Conservation (phyloP, 2,888 invertebrate species). For the Harmothoe impar region DNA sequence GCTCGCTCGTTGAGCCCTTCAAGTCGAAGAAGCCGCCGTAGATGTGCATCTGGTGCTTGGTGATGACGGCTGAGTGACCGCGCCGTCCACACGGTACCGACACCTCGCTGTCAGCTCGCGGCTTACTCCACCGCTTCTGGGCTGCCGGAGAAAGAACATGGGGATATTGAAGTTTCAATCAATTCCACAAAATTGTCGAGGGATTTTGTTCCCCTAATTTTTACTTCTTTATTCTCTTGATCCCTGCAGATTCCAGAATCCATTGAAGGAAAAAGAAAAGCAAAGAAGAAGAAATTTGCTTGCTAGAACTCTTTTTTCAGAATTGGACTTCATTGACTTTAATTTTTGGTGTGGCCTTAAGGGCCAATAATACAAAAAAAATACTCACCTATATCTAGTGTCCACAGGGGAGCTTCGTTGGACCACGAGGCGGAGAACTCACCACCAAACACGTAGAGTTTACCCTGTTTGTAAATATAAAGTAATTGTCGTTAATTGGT, state of each 20-base stretch:
- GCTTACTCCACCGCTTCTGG: slow-evolving; percentile 72
- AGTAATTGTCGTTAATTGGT: neutral
- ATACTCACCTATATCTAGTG: slow-evolving; percentile 88
- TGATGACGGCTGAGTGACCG: slow-evolving; percentile 92
- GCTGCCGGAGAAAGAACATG: slow-evolving; percentile 64
- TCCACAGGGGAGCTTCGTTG: slow-evolving; percentile 93
- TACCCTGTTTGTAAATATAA: slow-evolving; percentile 75
- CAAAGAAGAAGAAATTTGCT: no score
- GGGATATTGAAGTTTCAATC: neutral
- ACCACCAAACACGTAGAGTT: slow-evolving; percentile 93
- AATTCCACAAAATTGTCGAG: no score
- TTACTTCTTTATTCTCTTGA: no score
- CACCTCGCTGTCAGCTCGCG: slow-evolving; percentile 66
- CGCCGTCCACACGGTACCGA: slow-evolving; percentile 89
- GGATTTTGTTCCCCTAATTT: no score
- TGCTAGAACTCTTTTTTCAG: no score
- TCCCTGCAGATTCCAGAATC: no score
- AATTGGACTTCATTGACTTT: no score
- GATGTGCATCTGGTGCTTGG: slow-evolving; percentile 90
- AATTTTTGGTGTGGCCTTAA: no score
- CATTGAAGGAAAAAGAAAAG: no score
- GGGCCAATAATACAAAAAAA: neutral
- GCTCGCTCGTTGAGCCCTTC: slow-evolving; percentile 91
- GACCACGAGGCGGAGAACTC: slow-evolving; percentile 90
- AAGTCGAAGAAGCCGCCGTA: slow-evolving; percentile 95